Percentiles rank a stretch among this genome's conserved stretches.
These are phyloP conservation scores for Helicoverpa zea DNA, from an alignment of 1,140 invertebrate genomes.

Conservation along the genomic window DNA sequence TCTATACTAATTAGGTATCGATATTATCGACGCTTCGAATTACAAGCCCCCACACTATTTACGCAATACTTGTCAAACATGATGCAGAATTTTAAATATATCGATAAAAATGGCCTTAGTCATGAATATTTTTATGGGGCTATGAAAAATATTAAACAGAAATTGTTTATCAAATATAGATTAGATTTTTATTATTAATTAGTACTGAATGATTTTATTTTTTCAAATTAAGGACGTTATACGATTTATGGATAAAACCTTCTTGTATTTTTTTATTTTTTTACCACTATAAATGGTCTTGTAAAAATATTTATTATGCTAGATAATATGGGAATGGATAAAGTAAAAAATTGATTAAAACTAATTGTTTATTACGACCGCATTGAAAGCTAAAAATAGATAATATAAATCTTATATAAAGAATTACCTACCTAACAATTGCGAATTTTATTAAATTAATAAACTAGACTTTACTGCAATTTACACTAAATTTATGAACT, in stretches of 20 bases:
- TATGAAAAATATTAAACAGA: not conserved
- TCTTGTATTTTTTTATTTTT: too few relatives aligned
- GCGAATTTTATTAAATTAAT: too few relatives aligned
- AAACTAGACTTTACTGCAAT: too few relatives aligned
- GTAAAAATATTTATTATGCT: too few relatives aligned
- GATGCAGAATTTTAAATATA: conserved; percentile 13
- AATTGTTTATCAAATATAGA: not conserved
- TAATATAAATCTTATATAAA: too few relatives aligned
- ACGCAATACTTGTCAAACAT: conserved; percentile 4
- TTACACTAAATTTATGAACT: not conserved
- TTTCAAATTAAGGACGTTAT: not conserved
- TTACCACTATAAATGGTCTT: too few relatives aligned
- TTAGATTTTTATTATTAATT: not conserved
- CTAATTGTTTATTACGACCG: too few relatives aligned
- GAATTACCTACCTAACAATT: too few relatives aligned
- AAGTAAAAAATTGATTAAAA: too few relatives aligned
- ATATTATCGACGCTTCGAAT: conserved; percentile 15
- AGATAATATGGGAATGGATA: too few relatives aligned
- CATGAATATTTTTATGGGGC: conserved; percentile 13
- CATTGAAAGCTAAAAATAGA: too few relatives aligned
- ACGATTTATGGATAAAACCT: too few relatives aligned
- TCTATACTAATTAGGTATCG: conserved; percentile 31
- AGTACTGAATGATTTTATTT: not conserved
- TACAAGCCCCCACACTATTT: conserved; percentile 24
- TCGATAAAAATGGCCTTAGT: not conserved